Base-by-base conservation (phyloP, 2,113 vertebrate species). In the Suncus etruscus region DNA sequence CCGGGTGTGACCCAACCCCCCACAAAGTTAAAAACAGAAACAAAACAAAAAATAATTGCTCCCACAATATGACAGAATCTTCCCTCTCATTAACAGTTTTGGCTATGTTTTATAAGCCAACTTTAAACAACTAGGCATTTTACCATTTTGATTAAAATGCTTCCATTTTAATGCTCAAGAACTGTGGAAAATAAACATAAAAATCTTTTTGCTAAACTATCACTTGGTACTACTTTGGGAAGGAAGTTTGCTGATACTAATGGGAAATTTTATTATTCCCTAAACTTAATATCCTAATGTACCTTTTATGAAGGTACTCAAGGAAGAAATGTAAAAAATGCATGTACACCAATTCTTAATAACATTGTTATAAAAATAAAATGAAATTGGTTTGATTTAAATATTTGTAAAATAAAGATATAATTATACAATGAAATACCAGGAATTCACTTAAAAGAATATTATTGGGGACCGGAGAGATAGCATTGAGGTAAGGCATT, bases 401-500 rank as follows among this genome's bases (percentile, higher is more conserved):
- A 27, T 45, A 90, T 27, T 86, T 12, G 66, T 58, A 86, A 89
- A 89, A 51, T 45, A 86, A 87, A 96, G 76, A 66, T n/a, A 80
- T 16, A 58, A 48, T 11, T 45, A 80, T 7, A 20, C 66, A 85
- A 91, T 0, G 66, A 32, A 39, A 39, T 39, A 39, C 39, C 39
- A 20, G 18, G 11, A 6, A 20, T 11, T 58, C 39, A 39, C 39
- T 39, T 39, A 39, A 39, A 39, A 39, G 39, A 39, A 39, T 39
- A 39, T 39, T 39, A 39, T 39, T 39, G 39, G 39, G 39, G 39
- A n/a, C n/a, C 39, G 3, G 39, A 39, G 39, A 39, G 39, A 39
- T 39, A 39, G 39, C 39, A 39, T 39, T 3, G 39, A 39, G 39
- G 39, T 39, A 39, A 39, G 39, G 39, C 39, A n/a, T n/a, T n/a